Base-by-base conservation (phyloP, 1,140 invertebrate species). In the Drosophila seguyi region DNA sequence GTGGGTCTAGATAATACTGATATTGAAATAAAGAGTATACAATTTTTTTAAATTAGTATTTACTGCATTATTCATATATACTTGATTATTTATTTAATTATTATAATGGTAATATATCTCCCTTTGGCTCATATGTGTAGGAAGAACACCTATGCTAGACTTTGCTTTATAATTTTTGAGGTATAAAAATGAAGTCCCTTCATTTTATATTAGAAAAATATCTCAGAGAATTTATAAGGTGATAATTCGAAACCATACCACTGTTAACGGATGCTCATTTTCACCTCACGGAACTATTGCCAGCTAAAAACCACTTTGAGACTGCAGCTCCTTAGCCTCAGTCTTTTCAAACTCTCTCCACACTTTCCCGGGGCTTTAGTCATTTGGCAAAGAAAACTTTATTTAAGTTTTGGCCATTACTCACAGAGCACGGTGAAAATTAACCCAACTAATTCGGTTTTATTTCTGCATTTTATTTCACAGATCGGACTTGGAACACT, bases 401-500 rank as follows among this genome's bases (percentile, higher is more conserved):
- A 59, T 50, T 72, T 13, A 72, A 73, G 53, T 59, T 72, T 72
- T 41, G 20, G 18, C 14, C 42, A 72, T 72, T 59, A 72, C 57
- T 73, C 53, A 44, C 10, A 20, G 52, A 50, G 20, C 41, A 41
- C 57, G 22, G 4, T 59, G 69, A 11, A 73, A 73, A 42, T 50
- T 8, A 71, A 50, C 14, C 42, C 44, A n/a, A 38, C 45, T 81
- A 47, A 65, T 71, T 10, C 18, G 27, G 22, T 25, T 38, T 36
- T 42, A 48, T 36, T 14, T 7, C 52, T 25, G 22, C 22, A 31
- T 65, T 20, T 22, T 34, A 25, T 42, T 61, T 90, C 84, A 7
- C 79, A 93, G 97, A 69, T 96, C 96, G 4, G 98, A 99, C 92
- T 93, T 98, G 81, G 97, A 98, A 90, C 97, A 99, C 91, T 94